Evolutionary conservation across 1,140 invertebrate genomes (phyloP), one percentile per base, ranked within the genome.

Genomic region (Globodera rostochiensis): DNA sequence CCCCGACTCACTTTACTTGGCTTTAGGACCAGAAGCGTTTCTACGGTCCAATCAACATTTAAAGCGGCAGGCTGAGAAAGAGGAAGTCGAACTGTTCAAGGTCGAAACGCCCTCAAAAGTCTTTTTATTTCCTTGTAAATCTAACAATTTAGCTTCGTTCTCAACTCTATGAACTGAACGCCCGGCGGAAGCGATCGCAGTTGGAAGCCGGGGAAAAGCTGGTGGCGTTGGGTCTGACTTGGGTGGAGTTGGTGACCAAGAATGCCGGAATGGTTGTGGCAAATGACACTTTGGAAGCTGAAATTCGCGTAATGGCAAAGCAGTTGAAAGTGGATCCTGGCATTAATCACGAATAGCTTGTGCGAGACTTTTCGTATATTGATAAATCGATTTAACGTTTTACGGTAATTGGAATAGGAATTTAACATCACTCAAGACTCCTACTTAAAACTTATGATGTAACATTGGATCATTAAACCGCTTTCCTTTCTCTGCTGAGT

Each of bases 81-180:
- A 78, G 45, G 83, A 84, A 64, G 45, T 53, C 81, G 70, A 81
- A 36, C 46, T 76, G 86, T 85, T 66, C 47, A 81, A 81, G 70
- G 80, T 82, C 15, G 19, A 13, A 36, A 36, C 3, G 36, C 36
- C 36, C 36, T 36, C 36, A 3, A 36, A 36, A 36, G 36, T 36
- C 36, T 36, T 36, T 36, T 36, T 36, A 36, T 36, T 36, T 36
- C 36, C 36, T 9, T 60, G 74, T 53, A 70, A 70, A 50, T 7
- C 13, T 49, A 46, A 79, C 80, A 25, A 87, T 84, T 74, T 19
- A 85, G 80, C 50, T 85, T 8, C 81, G 84, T 36, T 86, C 84
- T 13, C 21, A 83, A 76, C 67, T 85, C 15, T 85, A 87, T 67
- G 84, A 85, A 84, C 36, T 86, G n/a, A 87, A 85, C 73, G 85